Evolutionary conservation across 2,888 invertebrate genomes (phyloP).

Genomic region (Rotaria macrura): DNA sequence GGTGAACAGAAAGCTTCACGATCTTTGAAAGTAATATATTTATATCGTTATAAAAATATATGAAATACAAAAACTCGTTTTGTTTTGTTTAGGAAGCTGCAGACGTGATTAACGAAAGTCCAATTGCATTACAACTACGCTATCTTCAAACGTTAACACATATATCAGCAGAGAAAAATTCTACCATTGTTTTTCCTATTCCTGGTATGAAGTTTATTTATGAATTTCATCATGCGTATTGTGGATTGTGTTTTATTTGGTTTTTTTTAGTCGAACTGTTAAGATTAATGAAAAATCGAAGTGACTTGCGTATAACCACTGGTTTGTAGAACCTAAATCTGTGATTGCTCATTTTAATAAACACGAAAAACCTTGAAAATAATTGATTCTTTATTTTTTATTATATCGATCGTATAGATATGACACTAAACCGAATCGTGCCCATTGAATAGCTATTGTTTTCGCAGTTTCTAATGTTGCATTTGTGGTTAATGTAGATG

Average conservation of each 20-base stretch:
- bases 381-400: background rate
- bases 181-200: slow-evolving; percentile 47
- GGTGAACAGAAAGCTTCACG: slow-evolving; percentile 59
- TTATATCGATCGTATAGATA: slow-evolving; percentile 1
- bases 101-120: slow-evolving; percentile 69
- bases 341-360: background rate
- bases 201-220: slow-evolving; percentile 43
- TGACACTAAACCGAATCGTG: background rate
- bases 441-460: background rate
- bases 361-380: background rate
- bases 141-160: slow-evolving; percentile 46
- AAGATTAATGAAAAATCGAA: background rate
- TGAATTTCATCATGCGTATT: slow-evolving; percentile 28
- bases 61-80: background rate
- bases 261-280: background rate
- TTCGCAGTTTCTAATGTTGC: background rate
- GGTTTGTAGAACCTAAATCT: background rate
- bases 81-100: slow-evolving; percentile 59
- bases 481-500: background rate
- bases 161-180: slow-evolving; percentile 47
- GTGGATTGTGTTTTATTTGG: background rate
- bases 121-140: slow-evolving; percentile 62
- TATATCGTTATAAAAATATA: background rate
- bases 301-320: background rate
- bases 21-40: slow-evolving; percentile 57